A percentile compares a stretch with the other conserved stretches of the same genome.
Conservation (phyloP, 2,113 vertebrate genomes). For the Menidia beryllina region DNA sequence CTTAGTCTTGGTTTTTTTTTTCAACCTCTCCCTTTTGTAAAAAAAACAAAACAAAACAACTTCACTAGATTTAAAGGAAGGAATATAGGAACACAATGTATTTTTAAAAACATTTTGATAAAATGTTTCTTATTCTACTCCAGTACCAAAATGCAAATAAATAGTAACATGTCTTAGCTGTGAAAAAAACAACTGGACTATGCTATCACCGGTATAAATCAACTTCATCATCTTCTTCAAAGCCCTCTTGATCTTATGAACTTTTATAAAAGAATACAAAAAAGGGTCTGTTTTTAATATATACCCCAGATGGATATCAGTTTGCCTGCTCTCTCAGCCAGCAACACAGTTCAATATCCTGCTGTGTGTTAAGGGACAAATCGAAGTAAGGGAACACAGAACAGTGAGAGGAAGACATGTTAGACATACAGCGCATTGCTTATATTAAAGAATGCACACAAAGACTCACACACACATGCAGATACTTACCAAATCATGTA, state of each 20-base stretch:
- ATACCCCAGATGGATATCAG: constrained; percentile 67
- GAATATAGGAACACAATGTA: too few relatives aligned
- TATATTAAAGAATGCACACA: neutral
- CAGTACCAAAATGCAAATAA: constrained; percentile 8
- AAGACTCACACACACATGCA: neutral
- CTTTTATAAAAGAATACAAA: constrained; percentile 37
- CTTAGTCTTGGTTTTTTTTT: too few relatives aligned
- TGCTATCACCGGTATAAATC: constrained; percentile 48
- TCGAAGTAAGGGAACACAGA: constrained; percentile 42
- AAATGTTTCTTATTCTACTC: too few relatives aligned
- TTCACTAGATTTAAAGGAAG: too few relatives aligned
- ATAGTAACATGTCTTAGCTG: constrained; percentile 14
- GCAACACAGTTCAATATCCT: constrained; percentile 58
- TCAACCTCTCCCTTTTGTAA: too few relatives aligned
- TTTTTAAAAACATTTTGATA: too few relatives aligned
- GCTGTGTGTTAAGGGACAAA: constrained; percentile 51
- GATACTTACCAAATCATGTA: neutral
- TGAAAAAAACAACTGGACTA: constrained; percentile 25
- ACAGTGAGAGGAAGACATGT: constrained; percentile 50
- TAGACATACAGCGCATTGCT: constrained; percentile 26
- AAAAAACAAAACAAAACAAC: too few relatives aligned
- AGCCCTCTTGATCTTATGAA: constrained; percentile 46
- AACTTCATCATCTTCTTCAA: constrained; percentile 54
- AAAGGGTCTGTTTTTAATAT: constrained; percentile 68
- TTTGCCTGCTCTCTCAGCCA: constrained; percentile 47